Evolutionary conservation across 2,113 vertebrate species (phyloP).

Genomic region (Tragulus kanchil): DNA sequence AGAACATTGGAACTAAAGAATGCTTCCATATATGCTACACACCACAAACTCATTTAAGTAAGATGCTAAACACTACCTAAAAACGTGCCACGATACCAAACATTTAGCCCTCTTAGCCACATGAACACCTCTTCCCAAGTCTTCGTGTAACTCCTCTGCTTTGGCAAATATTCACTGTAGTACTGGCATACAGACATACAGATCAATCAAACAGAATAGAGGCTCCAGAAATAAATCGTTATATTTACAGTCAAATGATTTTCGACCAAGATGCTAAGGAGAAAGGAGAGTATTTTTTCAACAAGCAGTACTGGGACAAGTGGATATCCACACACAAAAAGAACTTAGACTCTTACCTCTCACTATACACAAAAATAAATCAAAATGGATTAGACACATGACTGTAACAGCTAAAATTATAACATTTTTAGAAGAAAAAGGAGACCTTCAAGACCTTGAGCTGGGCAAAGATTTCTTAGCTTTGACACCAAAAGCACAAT

Average conservation of each 20-base stretch:
- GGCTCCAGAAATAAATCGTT: constrained; percentile 14
- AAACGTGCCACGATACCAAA: constrained; percentile 5
- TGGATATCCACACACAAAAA: constrained; percentile 14
- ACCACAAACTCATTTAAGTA: constrained; percentile 27
- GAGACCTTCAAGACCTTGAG: constrained; percentile 20
- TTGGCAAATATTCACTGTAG: constrained; percentile 26
- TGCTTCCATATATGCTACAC: not conserved
- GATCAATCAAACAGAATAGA: not conserved
- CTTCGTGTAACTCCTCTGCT: not conserved
- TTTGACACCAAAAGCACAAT: constrained; percentile 7
- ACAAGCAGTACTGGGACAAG: not conserved
- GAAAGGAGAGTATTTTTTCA: constrained; percentile 49
- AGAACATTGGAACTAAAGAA: not conserved
- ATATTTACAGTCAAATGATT: constrained; percentile 3
- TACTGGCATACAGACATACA: not conserved
- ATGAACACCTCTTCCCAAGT: constrained; percentile 21
- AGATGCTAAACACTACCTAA: not conserved
- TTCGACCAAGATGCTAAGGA: constrained; percentile 5
- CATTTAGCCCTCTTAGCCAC: not conserved
- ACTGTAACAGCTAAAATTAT: constrained; percentile 1
- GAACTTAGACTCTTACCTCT: constrained; percentile 1
- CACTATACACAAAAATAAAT: constrained; percentile 1
- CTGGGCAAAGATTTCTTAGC: constrained; percentile 40
- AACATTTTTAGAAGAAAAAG: constrained; percentile 38
- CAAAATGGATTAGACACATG: constrained; percentile 1